phyloP scores from a whole-genome alignment of 2,888 invertebrate genomes.

The Rhamnusium bicolor region DNA sequence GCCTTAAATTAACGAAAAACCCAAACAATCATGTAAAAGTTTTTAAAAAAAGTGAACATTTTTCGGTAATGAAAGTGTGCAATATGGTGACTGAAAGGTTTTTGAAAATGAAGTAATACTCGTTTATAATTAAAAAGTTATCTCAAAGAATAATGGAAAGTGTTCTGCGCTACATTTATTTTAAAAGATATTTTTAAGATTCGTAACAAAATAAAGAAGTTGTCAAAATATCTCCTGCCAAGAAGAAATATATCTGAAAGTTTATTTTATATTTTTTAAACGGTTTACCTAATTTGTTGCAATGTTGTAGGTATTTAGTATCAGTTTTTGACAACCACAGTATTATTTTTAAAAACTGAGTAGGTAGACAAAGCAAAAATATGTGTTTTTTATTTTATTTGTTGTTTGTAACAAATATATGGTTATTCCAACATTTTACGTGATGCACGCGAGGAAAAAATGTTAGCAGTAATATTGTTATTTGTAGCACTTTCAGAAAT shows the following conservation, averaged over 20 bases:
- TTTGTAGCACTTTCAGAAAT: background rate
- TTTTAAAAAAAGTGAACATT: slow-evolving; percentile 3
- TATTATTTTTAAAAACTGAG: background rate
- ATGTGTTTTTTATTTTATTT: background rate
- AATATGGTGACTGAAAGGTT: background rate
- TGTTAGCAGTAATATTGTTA: background rate
- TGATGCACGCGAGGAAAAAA: background rate
- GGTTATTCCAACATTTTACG: background rate
- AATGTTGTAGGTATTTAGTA: background rate
- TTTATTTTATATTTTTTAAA: background rate
- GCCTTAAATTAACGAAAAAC: slow-evolving; percentile 12
- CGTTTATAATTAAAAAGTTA: background rate
- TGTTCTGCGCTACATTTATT: slow-evolving; percentile 7
- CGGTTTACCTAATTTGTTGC: background rate
- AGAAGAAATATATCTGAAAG: background rate
- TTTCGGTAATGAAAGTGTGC: slow-evolving; percentile 13
- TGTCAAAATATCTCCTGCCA: slow-evolving; percentile 10
- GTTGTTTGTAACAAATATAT: background rate
- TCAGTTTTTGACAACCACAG: background rate
- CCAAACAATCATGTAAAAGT: slow-evolving; percentile 37
- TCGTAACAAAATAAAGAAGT: slow-evolving; percentile 20
- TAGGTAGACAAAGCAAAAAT: background rate
- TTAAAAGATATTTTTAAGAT: slow-evolving; percentile 23
- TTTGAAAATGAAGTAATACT: background rate
- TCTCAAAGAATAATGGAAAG: background rate